Percentiles rank a stretch among this genome's conserved stretches.
These are phyloP conservation scores for Cerastoderma edule DNA, from an alignment of 2,888 invertebrate species.

Conservation along the genomic window DNA sequence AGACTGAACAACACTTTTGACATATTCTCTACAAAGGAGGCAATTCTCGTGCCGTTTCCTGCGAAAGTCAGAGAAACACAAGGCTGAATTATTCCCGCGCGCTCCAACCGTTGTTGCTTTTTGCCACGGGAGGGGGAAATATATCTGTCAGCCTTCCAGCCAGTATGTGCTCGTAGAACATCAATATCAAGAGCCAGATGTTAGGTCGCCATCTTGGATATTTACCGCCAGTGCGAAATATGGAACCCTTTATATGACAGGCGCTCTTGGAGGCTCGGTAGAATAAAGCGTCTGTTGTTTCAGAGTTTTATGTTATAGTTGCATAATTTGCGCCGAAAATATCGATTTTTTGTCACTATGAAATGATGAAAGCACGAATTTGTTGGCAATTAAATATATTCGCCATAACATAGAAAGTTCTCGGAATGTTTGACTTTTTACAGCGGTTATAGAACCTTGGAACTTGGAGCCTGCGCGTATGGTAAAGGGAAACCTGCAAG, in stretches of 20 bases:
- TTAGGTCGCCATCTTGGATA: slow-evolving; percentile 49
- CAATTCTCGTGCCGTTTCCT: not conserved
- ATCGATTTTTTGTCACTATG: no score
- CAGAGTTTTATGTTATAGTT: no score
- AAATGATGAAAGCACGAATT: no score
- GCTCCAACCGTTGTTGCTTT: not conserved
- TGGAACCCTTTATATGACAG: slow-evolving; percentile 4
- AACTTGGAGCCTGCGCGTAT: no score
- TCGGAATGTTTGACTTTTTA: no score
- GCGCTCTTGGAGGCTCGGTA: not conserved
- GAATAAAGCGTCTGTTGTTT: no score
- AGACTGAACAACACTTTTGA: not conserved
- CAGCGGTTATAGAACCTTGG: no score
- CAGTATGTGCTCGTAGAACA: slow-evolving; percentile 11
- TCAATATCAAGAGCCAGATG: slow-evolving; percentile 47
- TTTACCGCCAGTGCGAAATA: slow-evolving; percentile 16
- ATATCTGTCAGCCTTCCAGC: slow-evolving; percentile 27
- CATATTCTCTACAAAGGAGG: not conserved
- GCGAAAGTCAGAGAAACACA: slow-evolving; percentile 1
- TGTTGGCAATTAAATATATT: no score
- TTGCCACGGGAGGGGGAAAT: slow-evolving; percentile 2
- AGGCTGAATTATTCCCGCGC: not conserved
- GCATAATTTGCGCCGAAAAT: no score
- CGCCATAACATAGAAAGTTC: no score
- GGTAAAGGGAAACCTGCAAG: slow-evolving; percentile 26